phyloP scores from a whole-genome alignment of 2,797 vertebrate species.

The Sebastes reedi region DNA sequence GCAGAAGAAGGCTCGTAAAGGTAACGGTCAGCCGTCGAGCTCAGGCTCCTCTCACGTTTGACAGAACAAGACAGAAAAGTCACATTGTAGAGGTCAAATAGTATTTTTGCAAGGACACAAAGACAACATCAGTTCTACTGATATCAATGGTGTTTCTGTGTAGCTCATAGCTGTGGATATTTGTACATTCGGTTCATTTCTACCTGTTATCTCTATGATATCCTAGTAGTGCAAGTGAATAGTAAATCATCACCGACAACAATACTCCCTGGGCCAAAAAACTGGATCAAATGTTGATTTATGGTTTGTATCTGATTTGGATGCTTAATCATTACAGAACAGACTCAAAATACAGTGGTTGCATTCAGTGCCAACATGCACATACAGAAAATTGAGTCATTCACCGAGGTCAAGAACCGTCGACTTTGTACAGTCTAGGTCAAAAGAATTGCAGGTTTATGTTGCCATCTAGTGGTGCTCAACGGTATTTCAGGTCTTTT shows the following conservation, averaged over 20 bases:
- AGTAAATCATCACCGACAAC: neutral
- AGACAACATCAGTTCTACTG: neutral
- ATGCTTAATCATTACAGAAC: neutral
- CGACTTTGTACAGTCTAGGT: neutral
- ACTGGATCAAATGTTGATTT: neutral
- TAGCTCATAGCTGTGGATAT: neutral
- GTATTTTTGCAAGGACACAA: neutral
- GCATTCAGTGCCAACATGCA: neutral
- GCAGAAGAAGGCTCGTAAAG: slow-evolving; percentile 98
- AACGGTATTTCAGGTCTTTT: slow-evolving; percentile 18
- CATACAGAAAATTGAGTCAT: neutral
- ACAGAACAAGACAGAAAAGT: neutral
- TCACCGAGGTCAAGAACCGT: neutral
- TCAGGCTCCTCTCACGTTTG: neutral
- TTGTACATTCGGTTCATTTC: neutral
- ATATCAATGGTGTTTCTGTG: neutral
- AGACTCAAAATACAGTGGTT: neutral
- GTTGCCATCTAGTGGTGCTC: slow-evolving; percentile 45
- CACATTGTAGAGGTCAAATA: neutral
- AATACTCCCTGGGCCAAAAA: neutral
- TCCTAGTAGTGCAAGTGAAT: neutral
- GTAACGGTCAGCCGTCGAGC: slow-evolving; percentile 69
- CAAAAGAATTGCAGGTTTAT: neutral
- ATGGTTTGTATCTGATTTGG: neutral
- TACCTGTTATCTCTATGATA: neutral